Conservation (phyloP, 2,797 vertebrate genomes). For the Onychomys leucogaster region DNA sequence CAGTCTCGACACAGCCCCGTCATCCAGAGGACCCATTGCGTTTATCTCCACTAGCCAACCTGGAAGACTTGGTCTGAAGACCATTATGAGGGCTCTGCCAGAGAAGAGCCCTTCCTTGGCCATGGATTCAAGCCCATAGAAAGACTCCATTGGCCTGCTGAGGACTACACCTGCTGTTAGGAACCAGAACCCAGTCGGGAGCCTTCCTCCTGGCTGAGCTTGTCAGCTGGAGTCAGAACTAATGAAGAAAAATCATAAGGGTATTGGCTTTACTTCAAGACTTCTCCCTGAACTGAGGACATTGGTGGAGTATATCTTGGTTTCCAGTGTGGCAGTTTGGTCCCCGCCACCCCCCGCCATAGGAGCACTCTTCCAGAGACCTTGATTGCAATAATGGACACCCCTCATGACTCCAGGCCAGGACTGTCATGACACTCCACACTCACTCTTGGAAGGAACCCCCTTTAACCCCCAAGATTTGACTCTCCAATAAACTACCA, state of each 20-base stretch:
- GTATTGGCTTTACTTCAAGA: not conserved
- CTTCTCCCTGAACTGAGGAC: not conserved
- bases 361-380: too few relatives aligned
- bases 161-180: not conserved
- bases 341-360: too few relatives aligned
- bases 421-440: not conserved
- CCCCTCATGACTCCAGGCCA: not conserved
- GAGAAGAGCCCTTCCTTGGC: not conserved
- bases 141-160: not conserved
- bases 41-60: not conserved
- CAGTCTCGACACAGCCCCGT: not conserved
- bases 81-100: not conserved
- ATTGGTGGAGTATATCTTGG: not conserved
- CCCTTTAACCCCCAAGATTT: not conserved
- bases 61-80: not conserved
- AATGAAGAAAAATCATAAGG: not conserved
- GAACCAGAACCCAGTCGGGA: not conserved
- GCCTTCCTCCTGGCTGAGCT: not conserved
- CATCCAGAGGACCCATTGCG: not conserved
- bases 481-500: not conserved
- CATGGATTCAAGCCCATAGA: not conserved
- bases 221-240: not conserved
- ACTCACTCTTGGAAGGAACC: not conserved
- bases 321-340: too few relatives aligned
- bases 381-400: not conserved